Evolutionary conservation across 2,113 vertebrate species (phyloP).

Genomic region (Ramphastos sulfuratus): DNA sequence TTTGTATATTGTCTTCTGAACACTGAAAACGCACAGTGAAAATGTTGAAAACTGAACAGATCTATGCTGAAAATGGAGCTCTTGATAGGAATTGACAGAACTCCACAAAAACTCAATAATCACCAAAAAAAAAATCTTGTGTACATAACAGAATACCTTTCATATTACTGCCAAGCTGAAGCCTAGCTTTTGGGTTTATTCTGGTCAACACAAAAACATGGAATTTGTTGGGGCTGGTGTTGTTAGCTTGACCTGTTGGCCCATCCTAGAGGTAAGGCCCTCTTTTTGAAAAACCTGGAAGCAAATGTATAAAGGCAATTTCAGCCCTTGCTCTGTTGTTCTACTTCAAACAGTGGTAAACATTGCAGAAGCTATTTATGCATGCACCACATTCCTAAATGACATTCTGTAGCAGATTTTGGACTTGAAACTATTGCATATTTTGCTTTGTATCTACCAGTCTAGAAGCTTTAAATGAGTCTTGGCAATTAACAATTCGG

Average conservation of each 20-base stretch:
- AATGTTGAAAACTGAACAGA: too few relatives aligned
- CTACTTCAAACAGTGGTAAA: background rate
- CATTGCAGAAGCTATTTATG: background rate
- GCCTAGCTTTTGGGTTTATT: background rate
- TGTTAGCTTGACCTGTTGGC: background rate
- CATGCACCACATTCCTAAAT: background rate
- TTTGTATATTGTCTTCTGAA: background rate
- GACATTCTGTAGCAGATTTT: background rate
- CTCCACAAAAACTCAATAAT: background rate
- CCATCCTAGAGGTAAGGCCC: background rate
- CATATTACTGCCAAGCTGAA: background rate
- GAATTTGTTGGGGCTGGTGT: background rate
- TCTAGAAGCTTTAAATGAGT: background rate
- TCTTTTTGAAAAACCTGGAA: background rate
- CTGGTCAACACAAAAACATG: background rate
- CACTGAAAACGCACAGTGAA: background rate
- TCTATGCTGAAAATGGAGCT: background rate
- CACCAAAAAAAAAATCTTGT: background rate
- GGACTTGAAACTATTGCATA: background rate
- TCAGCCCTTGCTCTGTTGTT: background rate
- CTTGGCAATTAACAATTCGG: background rate
- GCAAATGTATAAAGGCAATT: background rate
- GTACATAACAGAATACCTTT: background rate
- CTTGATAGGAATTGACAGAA: background rate
- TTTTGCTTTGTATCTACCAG: conserved; percentile 5